Evolutionary conservation across 2,888 invertebrate genomes (phyloP), one percentile per base, ranked within the genome.

Genomic region (Ephialtes manifestator): DNA sequence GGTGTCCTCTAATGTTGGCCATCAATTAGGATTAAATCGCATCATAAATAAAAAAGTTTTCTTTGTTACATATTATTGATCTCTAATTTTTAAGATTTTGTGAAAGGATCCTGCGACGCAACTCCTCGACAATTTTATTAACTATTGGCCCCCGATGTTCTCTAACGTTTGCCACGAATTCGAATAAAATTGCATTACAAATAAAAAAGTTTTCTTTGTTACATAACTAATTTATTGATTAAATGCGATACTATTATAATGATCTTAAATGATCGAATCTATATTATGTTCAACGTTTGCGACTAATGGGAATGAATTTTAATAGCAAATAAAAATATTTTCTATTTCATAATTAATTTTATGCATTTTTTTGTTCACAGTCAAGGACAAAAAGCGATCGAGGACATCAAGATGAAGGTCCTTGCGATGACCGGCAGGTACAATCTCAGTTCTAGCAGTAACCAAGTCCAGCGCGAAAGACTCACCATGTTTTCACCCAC

Each of bases 401-500:
- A 93, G 78, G 93, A 93, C 79, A 94, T 94, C 48, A 94, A 93
- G 86, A 88, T 90, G 79, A 90, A 90, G 53, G 90, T 94, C 53
- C 86, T 94, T 75, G 90, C 90, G 7, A 86, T 93, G 87, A 94
- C 94, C 11, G 93, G 94, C 82, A 90, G 93, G 83, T 91, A 91
- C 86, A 93, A 93, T 87, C 87, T 89, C 28, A 92, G 89, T 48
- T 89, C 90, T n/a, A 90, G 80, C 74, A 88, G 86, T 82, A 89
- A 94, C 88, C 90, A 92, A 88, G 89, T 94, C 82, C 92, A 94
- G 89, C 87, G 94, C 82, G 93, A 94, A 90, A 92, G 91, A 87
- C 86, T 94, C 71, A 91, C 92, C 5, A 94, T 94, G 93, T 94
- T 94, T 88, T 92, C 94, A 63, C 94, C 95, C 1, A 92, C 92